Evolutionary conservation across 2,888 invertebrate species (phyloP).

Genomic region (Thecophora atra): DNA sequence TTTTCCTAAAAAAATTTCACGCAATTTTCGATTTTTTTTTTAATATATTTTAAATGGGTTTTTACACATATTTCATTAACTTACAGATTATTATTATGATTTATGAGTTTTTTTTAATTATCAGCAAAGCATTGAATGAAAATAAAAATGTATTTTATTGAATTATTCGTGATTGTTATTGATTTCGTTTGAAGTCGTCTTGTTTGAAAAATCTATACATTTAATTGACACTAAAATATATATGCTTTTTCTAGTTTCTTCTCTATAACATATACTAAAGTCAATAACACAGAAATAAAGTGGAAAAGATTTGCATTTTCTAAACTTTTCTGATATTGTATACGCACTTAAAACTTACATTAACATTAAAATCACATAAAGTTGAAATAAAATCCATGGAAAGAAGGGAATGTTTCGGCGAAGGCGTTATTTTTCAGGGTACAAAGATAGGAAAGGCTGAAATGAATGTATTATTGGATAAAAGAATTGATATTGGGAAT

Average conservation of each 20-base stretch:
- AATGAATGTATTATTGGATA: too few relatives aligned
- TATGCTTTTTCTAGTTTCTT: neutral
- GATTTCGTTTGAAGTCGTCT: slow-evolving; percentile 7
- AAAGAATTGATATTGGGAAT: too few relatives aligned
- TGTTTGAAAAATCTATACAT: slow-evolving; percentile 15
- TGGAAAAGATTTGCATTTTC: neutral
- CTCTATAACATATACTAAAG: slow-evolving; percentile 6
- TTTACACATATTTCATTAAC: neutral
- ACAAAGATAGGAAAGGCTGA: too few relatives aligned
- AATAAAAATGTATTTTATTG: neutral
- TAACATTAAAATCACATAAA: slow-evolving; percentile 20
- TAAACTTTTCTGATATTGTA: too few relatives aligned
- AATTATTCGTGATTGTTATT: slow-evolving; percentile 1
- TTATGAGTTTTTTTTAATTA: neutral
- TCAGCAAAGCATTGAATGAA: neutral
- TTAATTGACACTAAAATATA: slow-evolving; percentile 18
- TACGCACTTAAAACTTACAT: slow-evolving; percentile 1
- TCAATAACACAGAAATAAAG: neutral
- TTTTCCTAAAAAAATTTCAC: neutral
- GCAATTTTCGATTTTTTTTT: neutral
- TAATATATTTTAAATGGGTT: neutral
- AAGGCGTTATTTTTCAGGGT: neutral
- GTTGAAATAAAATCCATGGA: neutral
- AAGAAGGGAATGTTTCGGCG: neutral
- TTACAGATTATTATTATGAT: neutral